These are phyloP conservation scores for Parasteatoda lunata DNA, from an alignment of 2,888 invertebrate genomes.

Conservation along the genomic window DNA sequence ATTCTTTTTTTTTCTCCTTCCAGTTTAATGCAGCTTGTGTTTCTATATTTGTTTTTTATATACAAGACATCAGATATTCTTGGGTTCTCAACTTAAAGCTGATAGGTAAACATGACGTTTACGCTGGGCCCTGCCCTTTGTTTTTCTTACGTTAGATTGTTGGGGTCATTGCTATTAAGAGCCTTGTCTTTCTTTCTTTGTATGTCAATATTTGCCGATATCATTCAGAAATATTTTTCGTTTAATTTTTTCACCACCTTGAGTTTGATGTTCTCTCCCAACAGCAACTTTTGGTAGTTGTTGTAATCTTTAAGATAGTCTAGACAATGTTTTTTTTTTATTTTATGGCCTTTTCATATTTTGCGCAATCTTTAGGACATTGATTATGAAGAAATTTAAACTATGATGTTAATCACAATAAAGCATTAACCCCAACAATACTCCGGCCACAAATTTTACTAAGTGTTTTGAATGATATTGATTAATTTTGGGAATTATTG, in stretches of 20 bases:
- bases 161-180: background rate
- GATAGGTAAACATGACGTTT: constrained; percentile 58
- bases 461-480: no score
- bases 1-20: constrained; percentile 14
- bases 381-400: no score
- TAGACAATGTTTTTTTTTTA: no score
- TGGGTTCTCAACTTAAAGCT: constrained; percentile 38
- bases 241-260: background rate
- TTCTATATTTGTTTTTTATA: constrained; percentile 50
- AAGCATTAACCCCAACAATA: no score
- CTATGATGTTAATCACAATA: no score
- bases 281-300: no score
- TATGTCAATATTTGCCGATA: background rate
- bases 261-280: no score
- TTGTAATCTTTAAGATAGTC: no score
- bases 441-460: no score
- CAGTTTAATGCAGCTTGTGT: background rate
- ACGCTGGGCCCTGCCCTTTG: constrained; percentile 9
- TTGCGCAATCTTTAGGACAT: no score
- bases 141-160: constrained; percentile 11
- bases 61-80: background rate
- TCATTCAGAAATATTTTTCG: background rate
- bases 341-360: no score
- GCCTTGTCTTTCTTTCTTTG: background rate
- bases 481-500: no score